Evolutionary conservation across 2,888 invertebrate species (phyloP).

Genomic region (Leucophora obtusa): DNA sequence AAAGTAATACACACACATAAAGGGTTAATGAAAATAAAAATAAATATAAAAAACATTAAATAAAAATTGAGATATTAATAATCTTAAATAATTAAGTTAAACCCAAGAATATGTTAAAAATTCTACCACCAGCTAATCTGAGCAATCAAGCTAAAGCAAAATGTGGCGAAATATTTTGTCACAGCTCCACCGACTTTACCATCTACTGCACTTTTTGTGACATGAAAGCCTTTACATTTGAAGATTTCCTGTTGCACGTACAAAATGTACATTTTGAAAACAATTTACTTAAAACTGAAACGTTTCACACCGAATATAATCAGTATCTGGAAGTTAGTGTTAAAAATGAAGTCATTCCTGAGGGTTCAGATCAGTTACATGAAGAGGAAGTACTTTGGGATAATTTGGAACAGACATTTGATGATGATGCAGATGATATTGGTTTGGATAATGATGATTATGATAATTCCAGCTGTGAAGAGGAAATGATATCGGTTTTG

Average conservation of each 20-base stretch:
- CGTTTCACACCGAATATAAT: slow-evolving; percentile 23
- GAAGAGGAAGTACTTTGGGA: slow-evolving; percentile 45
- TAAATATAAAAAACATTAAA: slow-evolving; percentile 8
- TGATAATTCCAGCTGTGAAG: slow-evolving; percentile 29
- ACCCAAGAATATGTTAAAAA: slow-evolving; percentile 51
- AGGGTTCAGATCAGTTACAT: not conserved
- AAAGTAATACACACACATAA: slow-evolving; percentile 28
- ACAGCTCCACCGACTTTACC: slow-evolving; percentile 71
- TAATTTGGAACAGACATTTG: slow-evolving; percentile 23
- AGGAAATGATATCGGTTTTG: slow-evolving; percentile 63
- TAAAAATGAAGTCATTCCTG: slow-evolving; percentile 30
- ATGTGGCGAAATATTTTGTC: slow-evolving; percentile 74
- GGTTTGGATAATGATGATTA: slow-evolving; percentile 34
- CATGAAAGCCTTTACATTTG: slow-evolving; percentile 72
- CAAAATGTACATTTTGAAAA: slow-evolving; percentile 72
- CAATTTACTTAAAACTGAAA: slow-evolving; percentile 59
- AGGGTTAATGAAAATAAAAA: slow-evolving; percentile 55
- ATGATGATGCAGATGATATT: slow-evolving; percentile 37
- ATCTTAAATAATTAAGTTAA: not conserved
- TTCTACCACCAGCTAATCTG: slow-evolving; percentile 41
- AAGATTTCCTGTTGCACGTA: slow-evolving; percentile 72
- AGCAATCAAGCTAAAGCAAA: slow-evolving; percentile 69
- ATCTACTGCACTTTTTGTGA: slow-evolving; percentile 73
- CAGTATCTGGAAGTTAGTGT: slow-evolving; percentile 53
- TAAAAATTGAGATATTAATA: not conserved